Evolutionary conservation across 2,797 vertebrate species (phyloP).

Genomic region (Varecia variegata): DNA sequence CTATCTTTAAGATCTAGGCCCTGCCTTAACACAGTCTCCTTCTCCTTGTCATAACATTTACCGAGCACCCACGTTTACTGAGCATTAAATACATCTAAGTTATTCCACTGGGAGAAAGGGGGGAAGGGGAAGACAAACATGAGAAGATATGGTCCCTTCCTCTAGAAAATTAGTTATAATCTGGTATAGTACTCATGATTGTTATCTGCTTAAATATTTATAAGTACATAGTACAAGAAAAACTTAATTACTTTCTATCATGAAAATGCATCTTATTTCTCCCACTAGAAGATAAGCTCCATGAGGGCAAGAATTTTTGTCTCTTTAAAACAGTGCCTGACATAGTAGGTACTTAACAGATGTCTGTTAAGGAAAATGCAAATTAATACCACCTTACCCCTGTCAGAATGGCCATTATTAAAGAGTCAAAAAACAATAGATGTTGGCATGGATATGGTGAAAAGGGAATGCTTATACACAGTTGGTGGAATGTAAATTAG

Average conservation of each 20-base stretch:
- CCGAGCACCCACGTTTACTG: not conserved
- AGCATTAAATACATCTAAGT: slow-evolving; percentile 12
- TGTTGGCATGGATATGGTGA: not conserved
- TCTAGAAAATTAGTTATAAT: not conserved
- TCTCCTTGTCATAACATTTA: not conserved
- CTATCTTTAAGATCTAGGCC: not conserved
- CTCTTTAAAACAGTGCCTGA: not conserved
- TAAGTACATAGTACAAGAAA: not conserved
- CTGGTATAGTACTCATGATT: not conserved
- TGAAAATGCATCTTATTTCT: not conserved
- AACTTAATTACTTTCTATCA: not conserved
- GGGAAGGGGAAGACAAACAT: not conserved
- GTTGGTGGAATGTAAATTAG: not conserved
- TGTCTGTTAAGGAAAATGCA: not conserved
- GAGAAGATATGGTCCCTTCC: not conserved
- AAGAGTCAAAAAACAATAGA: not conserved
- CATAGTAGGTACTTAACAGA: not conserved
- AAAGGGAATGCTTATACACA: not conserved
- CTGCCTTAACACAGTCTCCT: not conserved
- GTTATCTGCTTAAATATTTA: not conserved
- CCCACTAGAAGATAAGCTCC: not conserved
- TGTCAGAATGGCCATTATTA: not conserved
- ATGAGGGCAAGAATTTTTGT: not conserved
- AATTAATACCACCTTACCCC: not conserved
- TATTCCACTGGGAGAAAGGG: not conserved